These are phyloP conservation scores for Cricetomys ansorgei DNA, from an alignment of 2,113 vertebrate species.

Conservation along the genomic window DNA sequence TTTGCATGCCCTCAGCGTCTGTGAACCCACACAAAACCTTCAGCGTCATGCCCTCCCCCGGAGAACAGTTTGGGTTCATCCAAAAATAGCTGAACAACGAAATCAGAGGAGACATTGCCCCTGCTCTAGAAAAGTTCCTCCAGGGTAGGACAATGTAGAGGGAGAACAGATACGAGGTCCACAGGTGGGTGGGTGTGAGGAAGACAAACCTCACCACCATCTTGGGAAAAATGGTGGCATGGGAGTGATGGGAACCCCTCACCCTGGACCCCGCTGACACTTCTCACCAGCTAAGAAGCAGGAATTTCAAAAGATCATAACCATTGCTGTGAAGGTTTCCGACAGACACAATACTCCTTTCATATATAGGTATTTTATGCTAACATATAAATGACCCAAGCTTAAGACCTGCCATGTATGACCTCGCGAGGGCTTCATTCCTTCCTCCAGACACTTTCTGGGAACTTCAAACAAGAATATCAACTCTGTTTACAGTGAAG, in stretches of 20 bases:
- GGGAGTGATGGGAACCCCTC: not conserved
- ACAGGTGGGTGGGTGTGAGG: not conserved
- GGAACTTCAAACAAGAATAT: not conserved
- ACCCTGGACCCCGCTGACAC: not conserved
- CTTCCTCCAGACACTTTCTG: not conserved
- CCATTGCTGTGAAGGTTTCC: not conserved
- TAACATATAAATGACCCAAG: not conserved
- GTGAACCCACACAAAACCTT: too few species aligned
- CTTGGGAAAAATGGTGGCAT: not conserved
- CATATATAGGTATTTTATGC: not conserved
- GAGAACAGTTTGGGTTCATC: not conserved
- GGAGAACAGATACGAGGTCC: not conserved
- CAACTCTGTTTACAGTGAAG: not conserved
- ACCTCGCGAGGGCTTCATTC: not conserved
- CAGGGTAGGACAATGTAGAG: not conserved
- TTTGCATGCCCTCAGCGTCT: not conserved
- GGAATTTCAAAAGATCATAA: not conserved
- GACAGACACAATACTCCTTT: not conserved
- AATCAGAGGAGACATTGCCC: not conserved
- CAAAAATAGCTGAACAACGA: not conserved
- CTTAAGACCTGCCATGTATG: not conserved
- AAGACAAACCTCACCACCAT: not conserved
- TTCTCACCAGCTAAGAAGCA: not conserved
- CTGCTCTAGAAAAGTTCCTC: not conserved
- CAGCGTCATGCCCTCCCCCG: not conserved